Evolutionary conservation across 2,797 vertebrate species (phyloP).

Genomic region (Neoniphon sammara): DNA sequence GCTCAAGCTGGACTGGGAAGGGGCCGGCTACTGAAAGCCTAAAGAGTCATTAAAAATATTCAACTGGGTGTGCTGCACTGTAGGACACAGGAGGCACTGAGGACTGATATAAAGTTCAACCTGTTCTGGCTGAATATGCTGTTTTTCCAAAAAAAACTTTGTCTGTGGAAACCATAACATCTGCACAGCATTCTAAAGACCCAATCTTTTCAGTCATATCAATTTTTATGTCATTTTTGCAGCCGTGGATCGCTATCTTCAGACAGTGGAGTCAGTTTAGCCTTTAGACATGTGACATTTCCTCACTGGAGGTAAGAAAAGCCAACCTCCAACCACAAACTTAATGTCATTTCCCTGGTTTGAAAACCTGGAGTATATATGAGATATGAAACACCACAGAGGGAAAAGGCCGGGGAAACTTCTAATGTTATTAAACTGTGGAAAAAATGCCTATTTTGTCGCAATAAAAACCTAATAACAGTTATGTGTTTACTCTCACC

Average conservation of each 20-base stretch:
- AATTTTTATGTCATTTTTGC: slow-evolving; percentile 5
- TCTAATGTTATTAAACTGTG: slow-evolving; percentile 18
- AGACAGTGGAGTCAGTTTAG: neutral
- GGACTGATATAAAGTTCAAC: slow-evolving; percentile 11
- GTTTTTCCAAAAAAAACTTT: neutral
- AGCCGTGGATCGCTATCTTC: slow-evolving; percentile 14
- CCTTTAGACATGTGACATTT: slow-evolving; percentile 34
- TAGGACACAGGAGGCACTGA: neutral
- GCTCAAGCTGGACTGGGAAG: slow-evolving; percentile 6
- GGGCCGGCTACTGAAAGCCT: neutral
- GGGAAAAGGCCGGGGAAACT: slow-evolving; percentile 9
- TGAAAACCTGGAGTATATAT: slow-evolving; percentile 3
- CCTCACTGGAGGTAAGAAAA: slow-evolving; percentile 16
- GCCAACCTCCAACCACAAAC: slow-evolving; percentile 2
- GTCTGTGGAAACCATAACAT: neutral
- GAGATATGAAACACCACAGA: slow-evolving; percentile 12
- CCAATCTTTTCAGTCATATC: neutral
- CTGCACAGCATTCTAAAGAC: neutral
- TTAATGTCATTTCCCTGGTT: slow-evolving; percentile 23
- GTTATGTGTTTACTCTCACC: slow-evolving; percentile 5
- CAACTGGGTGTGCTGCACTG: neutral
- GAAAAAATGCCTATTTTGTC: neutral
- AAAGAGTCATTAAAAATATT: neutral
- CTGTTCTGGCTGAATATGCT: neutral
- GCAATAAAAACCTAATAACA: slow-evolving; percentile 22